These are phyloP conservation scores for Drosophila sp. DNA, from an alignment of 1,140 invertebrate species.

Conservation along the genomic window DNA sequence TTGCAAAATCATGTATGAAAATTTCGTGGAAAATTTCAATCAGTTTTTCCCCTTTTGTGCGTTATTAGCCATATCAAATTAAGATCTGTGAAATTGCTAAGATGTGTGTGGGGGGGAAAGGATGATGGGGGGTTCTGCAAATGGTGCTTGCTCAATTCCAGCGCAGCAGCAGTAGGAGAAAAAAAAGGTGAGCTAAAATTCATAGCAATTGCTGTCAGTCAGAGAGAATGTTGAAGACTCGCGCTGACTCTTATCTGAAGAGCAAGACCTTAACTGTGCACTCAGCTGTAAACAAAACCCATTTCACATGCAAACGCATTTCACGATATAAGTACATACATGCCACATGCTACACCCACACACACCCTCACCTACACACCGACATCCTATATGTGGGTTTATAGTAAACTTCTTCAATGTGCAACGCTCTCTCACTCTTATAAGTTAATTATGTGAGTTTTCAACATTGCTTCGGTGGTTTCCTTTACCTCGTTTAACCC, in stretches of 20 bases:
- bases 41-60: background rate
- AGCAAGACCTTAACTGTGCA: slow-evolving; percentile 47
- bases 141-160: slow-evolving; percentile 9
- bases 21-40: background rate
- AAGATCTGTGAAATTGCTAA: background rate
- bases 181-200: background rate
- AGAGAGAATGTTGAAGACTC: background rate
- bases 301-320: slow-evolving; percentile 23
- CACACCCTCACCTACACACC: background rate
- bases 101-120: background rate
- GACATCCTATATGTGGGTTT: too few species aligned
- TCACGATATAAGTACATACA: slow-evolving; percentile 1
- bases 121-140: background rate
- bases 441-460: slow-evolving; percentile 53
- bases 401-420: slow-evolving; percentile 31
- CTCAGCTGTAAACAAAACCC: slow-evolving; percentile 44
- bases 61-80: background rate
- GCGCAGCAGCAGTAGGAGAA: background rate
- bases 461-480: slow-evolving; percentile 15
- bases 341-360: background rate
- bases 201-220: slow-evolving; percentile 7
- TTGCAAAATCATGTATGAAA: too few species aligned
- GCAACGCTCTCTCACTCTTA: slow-evolving; percentile 28
- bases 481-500: background rate
- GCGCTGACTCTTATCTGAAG: slow-evolving; percentile 39